phyloP scores from a whole-genome alignment of 2,113 vertebrate species.

The Tupaia tana region DNA sequence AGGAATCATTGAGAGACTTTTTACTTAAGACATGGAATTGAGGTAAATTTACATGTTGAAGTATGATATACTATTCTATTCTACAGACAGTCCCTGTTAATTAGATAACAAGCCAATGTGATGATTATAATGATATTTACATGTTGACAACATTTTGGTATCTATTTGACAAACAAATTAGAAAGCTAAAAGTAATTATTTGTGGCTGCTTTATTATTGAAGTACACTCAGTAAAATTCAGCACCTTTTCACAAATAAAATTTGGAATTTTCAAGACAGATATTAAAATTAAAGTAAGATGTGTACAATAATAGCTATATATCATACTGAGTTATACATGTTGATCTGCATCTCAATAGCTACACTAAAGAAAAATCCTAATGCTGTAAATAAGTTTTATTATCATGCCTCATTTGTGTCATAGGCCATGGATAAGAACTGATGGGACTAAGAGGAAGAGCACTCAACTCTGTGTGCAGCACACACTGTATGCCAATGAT shows the following conservation, averaged over 20 bases:
- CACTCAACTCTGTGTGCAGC: neutral
- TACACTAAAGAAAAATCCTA: neutral
- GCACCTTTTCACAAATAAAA: neutral
- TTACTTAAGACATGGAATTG: neutral
- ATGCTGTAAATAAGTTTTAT: neutral
- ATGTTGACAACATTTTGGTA: neutral
- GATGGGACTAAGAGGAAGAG: neutral
- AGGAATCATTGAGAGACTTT: neutral
- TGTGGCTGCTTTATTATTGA: neutral
- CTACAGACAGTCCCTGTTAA: neutral
- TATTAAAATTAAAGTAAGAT: neutral
- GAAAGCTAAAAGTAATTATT: slow-evolving; percentile 29
- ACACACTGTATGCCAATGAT: neutral
- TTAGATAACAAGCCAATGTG: neutral
- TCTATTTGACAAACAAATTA: neutral
- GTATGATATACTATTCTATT: neutral
- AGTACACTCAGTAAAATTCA: neutral
- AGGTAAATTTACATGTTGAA: neutral
- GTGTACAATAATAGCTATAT: neutral
- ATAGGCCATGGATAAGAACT: neutral
- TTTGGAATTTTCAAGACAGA: neutral
- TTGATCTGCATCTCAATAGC: neutral
- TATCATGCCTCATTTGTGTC: neutral
- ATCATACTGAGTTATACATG: neutral
- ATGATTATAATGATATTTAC: neutral